These are phyloP conservation scores for Vombatus ursinus DNA, from an alignment of 2,113 vertebrate genomes.

Conservation along the genomic window DNA sequence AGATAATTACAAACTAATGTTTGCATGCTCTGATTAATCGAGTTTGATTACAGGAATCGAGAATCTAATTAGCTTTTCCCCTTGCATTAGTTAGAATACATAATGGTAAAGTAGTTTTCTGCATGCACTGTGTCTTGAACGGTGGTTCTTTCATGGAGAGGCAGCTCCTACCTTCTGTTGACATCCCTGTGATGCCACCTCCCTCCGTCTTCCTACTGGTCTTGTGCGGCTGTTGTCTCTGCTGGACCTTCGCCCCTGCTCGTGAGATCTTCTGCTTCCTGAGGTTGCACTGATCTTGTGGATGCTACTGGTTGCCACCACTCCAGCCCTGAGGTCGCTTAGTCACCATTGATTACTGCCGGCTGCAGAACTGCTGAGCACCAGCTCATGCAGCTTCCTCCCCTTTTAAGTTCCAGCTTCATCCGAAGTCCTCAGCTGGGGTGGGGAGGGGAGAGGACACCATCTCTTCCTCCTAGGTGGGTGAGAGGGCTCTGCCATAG, in stretches of 20 bases:
- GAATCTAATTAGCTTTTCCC: background rate
- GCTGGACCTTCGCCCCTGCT: too few species aligned
- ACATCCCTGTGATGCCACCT: too few species aligned
- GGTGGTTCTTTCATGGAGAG: background rate
- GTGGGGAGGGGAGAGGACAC: background rate
- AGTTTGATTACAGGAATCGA: background rate
- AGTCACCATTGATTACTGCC: background rate
- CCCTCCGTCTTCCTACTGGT: background rate
- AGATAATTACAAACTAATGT: background rate
- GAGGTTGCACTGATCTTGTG: background rate
- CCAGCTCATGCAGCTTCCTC: conserved; percentile 24
- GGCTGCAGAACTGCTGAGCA: conserved; percentile 59
- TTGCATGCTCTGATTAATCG: background rate
- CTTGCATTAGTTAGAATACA: background rate
- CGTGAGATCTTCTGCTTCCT: too few species aligned
- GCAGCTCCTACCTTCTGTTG: background rate
- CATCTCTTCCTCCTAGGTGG: background rate
- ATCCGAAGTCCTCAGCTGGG: background rate
- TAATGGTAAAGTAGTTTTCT: background rate
- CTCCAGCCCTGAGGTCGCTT: background rate
- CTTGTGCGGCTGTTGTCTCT: too few species aligned
- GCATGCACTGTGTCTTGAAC: background rate
- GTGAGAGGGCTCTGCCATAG: background rate
- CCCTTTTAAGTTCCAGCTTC: background rate
- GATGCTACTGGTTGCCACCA: background rate